Conservation (phyloP, 2,113 vertebrate genomes). For the Colinus virginianus region DNA sequence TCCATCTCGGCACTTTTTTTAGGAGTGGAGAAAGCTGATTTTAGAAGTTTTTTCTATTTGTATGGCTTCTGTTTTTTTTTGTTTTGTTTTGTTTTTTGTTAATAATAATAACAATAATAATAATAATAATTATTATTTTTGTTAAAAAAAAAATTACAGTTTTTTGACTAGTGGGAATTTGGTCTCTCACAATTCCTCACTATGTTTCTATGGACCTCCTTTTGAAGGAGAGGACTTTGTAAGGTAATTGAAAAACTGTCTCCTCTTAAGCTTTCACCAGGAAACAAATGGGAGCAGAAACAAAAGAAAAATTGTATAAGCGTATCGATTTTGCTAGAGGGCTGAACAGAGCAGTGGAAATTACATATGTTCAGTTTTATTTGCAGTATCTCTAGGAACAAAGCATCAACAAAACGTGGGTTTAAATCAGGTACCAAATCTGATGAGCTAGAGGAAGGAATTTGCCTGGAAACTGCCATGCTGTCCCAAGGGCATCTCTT, state of each 20-base stretch:
- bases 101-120: no score
- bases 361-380: not conserved
- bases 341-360: constrained; percentile 13
- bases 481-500: not conserved
- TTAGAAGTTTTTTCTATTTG: constrained; percentile 21
- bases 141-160: not conserved
- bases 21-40: constrained; percentile 21
- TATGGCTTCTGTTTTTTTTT: not conserved
- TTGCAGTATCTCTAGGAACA: not conserved
- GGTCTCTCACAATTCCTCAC: not conserved
- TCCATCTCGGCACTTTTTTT: not conserved
- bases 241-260: not conserved
- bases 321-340: not conserved
- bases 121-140: not conserved
- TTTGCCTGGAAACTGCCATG: not conserved
- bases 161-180: not conserved
- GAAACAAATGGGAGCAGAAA: constrained; percentile 5
- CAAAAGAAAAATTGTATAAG: not conserved
- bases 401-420: not conserved
- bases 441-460: not conserved
- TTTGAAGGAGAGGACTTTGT: not conserved
- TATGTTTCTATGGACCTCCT: constrained; percentile 15
- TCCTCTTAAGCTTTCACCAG: not conserved
- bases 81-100: not conserved
- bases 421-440: not conserved